These are phyloP conservation scores for Monochamus alternatus DNA, from an alignment of 2,888 invertebrate genomes.

Conservation along the genomic window DNA sequence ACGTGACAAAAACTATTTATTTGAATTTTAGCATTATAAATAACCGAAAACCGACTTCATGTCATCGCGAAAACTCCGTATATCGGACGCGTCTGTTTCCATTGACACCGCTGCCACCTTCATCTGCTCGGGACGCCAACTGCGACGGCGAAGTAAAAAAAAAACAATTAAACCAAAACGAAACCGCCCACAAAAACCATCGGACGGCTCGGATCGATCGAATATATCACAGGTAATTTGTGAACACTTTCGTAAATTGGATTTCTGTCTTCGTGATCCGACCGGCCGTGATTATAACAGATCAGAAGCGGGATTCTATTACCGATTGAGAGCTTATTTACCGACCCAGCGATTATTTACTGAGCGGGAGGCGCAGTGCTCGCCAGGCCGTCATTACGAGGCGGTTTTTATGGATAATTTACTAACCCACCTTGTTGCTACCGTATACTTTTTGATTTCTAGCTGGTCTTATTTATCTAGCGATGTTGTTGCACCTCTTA, in stretches of 20 bases:
- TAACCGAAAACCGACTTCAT: background rate
- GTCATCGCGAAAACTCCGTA: no score
- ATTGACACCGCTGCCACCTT: background rate
- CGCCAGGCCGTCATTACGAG: constrained; percentile 54
- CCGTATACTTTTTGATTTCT: constrained; percentile 49
- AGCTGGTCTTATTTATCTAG: constrained; percentile 42
- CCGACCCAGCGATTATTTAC: constrained; percentile 55
- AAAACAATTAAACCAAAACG: constrained; percentile 12
- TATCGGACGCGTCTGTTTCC: background rate
- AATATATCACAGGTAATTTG: constrained; percentile 61
- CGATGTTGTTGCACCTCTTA: no score
- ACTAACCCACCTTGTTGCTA: constrained; percentile 59
- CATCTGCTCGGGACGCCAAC: background rate
- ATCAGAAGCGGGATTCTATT: constrained; percentile 56
- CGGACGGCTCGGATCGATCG: constrained; percentile 50
- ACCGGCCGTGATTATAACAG: constrained; percentile 57
- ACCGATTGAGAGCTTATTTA: constrained; percentile 56
- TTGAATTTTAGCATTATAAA: no score
- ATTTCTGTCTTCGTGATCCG: constrained; percentile 58
- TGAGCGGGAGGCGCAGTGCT: constrained; percentile 39
- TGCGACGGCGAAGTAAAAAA: background rate
- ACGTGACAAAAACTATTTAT: no score
- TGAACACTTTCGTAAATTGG: constrained; percentile 64
- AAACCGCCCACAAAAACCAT: constrained; percentile 35
- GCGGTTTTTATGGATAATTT: constrained; percentile 60